Percentiles rank a stretch among this genome's conserved stretches.
Evolutionary conservation across 2,797 vertebrate species (phyloP).

Genomic region (Siniperca scherzeri): DNA sequence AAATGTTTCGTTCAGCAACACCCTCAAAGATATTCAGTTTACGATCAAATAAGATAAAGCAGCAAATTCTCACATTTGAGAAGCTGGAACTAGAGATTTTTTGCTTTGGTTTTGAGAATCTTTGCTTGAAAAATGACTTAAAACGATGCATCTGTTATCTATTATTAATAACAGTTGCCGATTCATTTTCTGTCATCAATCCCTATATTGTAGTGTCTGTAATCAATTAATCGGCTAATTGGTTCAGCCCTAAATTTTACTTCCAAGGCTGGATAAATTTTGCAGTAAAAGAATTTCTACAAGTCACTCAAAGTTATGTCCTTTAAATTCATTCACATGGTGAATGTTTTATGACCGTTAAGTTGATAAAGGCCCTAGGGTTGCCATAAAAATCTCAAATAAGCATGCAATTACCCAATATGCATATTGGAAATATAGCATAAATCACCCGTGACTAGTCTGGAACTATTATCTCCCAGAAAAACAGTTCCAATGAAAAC

Average conservation of each 20-base stretch:
- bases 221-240: neutral
- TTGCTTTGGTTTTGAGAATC: no score
- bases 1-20: neutral
- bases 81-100: neutral
- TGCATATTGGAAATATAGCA: no score
- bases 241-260: neutral
- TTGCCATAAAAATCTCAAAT: conserved; percentile 8
- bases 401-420: neutral
- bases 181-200: no score
- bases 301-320: neutral
- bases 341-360: neutral
- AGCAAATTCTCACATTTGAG: neutral
- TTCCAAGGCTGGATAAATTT: neutral
- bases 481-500: no score
- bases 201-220: no score
- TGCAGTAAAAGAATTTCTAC: conserved; percentile 1
- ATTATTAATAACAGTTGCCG: no score
- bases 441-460: no score
- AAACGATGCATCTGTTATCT: no score
- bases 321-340: neutral
- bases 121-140: neutral
- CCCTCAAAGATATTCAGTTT: neutral
- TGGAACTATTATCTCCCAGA: no score
- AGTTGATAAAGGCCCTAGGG: neutral
- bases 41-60: neutral